phyloP scores from a whole-genome alignment of 1,140 invertebrate species.

The Ditylenchus dipsaci region DNA sequence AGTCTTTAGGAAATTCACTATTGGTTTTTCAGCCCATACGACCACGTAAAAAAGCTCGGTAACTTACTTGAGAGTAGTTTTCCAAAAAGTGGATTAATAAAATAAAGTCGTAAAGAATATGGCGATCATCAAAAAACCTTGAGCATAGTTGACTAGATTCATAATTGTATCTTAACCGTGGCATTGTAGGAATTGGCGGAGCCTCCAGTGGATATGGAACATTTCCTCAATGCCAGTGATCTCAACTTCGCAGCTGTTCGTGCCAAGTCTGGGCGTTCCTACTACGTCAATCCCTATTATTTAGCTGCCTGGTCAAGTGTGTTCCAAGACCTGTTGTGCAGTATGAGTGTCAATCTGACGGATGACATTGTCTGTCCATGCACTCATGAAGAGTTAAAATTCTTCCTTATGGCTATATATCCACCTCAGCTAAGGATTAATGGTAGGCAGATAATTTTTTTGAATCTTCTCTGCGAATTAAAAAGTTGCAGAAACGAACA shows the following conservation, averaged over 20 bases:
- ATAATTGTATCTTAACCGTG: too few species aligned
- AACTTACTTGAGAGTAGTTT: too few species aligned
- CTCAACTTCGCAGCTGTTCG: conserved; percentile 52
- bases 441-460: conserved; percentile 26
- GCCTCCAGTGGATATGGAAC: conserved; percentile 54
- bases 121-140: too few species aligned
- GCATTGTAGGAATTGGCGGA: conserved; percentile 50
- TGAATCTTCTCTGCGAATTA: background rate
- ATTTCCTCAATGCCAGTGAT: conserved; percentile 51
- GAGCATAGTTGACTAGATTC: too few species aligned
- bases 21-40: too few species aligned
- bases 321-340: conserved; percentile 49
- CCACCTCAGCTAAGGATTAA: conserved; percentile 55
- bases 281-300: conserved; percentile 56
- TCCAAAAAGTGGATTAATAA: too few species aligned
- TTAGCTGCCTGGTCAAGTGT: conserved; percentile 56
- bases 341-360: conserved; percentile 28
- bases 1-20: too few species aligned
- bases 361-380: conserved; percentile 57
- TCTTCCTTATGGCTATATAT: conserved; percentile 58
- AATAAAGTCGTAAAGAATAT: too few species aligned
- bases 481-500: conserved; percentile 48
- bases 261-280: conserved; percentile 53
- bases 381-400: conserved; percentile 56
- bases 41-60: too few species aligned